Conservation (phyloP, 2,113 vertebrate genomes). For the Panthera uncia region DNA sequence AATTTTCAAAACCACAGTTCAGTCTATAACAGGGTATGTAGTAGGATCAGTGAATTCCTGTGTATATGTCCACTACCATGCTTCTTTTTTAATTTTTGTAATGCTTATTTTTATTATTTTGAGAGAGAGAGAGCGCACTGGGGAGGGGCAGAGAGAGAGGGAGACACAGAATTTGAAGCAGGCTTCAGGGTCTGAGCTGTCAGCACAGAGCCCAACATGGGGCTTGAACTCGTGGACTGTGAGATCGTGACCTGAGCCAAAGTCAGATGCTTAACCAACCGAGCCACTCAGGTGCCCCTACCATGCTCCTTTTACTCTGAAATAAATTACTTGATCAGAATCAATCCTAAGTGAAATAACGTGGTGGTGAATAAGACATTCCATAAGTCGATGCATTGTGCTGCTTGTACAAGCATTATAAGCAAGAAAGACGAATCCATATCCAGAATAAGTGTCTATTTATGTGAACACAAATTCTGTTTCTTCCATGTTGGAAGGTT, state of each 20-base stretch:
- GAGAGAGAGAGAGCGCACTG: too few species aligned
- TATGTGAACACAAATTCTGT: not conserved
- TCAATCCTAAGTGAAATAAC: not conserved
- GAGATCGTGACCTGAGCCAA: too few species aligned
- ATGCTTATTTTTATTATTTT: too few species aligned
- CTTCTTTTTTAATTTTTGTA: not conserved
- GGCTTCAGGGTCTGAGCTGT: too few species aligned
- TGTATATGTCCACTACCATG: not conserved
- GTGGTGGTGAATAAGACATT: not conserved
- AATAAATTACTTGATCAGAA: not conserved
- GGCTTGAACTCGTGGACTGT: too few species aligned
- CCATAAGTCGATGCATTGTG: not conserved
- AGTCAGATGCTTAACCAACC: too few species aligned
- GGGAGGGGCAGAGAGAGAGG: too few species aligned
- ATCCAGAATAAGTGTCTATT: not conserved
- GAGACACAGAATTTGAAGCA: too few species aligned
- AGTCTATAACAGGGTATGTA: not conserved
- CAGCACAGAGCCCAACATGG: too few species aligned
- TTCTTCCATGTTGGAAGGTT: too few species aligned
- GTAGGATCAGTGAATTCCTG: not conserved
- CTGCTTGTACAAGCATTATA: not conserved
- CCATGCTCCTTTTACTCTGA: not conserved
- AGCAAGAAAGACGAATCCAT: not conserved
- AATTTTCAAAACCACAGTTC: not conserved
- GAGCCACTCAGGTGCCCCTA: too few species aligned